phyloP scores from a whole-genome alignment of 2,113 vertebrate genomes.

The Stigmatopora nigra region DNA sequence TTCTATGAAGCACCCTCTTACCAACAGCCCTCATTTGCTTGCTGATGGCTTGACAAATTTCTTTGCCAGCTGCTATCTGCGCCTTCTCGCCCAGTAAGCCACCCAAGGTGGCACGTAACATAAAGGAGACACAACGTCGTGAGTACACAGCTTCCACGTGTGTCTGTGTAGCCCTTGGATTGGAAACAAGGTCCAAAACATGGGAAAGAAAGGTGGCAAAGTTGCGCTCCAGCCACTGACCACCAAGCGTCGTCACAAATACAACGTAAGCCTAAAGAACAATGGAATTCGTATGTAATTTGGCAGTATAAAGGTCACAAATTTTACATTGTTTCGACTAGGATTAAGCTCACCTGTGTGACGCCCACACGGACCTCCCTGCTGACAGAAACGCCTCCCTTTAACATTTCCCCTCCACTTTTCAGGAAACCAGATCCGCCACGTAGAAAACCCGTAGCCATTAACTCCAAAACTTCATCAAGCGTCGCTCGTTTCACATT shows the following conservation, averaged over 20 bases:
- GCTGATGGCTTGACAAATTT: constrained; percentile 95
- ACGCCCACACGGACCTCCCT: constrained; percentile 97
- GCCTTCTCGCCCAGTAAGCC: constrained; percentile 94
- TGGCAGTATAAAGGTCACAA: background rate
- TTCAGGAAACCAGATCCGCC: constrained; percentile 95
- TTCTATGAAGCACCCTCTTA: constrained; percentile 80
- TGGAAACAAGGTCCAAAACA: constrained; percentile 90
- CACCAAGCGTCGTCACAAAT: constrained; percentile 90
- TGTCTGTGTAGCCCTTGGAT: constrained; percentile 94
- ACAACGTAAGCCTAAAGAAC: constrained; percentile 87
- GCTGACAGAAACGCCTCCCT: constrained; percentile 93
- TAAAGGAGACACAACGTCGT: constrained; percentile 94
- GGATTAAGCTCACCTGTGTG: constrained; percentile 81
- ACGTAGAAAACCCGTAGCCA: constrained; percentile 94
- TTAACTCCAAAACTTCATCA: constrained; percentile 94
- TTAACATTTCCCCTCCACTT: constrained; percentile 97
- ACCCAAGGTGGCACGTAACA: constrained; percentile 90
- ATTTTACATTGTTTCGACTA: background rate
- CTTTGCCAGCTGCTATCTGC: constrained; percentile 96
- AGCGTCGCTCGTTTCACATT: constrained; percentile 93
- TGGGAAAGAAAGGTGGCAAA: constrained; percentile 92
- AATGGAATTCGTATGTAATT: background rate
- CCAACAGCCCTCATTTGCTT: constrained; percentile 99
- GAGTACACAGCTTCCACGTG: constrained; percentile 98
- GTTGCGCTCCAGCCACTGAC: constrained; percentile 96